These are phyloP conservation scores for Erebia palarica DNA, from an alignment of 2,888 invertebrate species.

Conservation along the genomic window DNA sequence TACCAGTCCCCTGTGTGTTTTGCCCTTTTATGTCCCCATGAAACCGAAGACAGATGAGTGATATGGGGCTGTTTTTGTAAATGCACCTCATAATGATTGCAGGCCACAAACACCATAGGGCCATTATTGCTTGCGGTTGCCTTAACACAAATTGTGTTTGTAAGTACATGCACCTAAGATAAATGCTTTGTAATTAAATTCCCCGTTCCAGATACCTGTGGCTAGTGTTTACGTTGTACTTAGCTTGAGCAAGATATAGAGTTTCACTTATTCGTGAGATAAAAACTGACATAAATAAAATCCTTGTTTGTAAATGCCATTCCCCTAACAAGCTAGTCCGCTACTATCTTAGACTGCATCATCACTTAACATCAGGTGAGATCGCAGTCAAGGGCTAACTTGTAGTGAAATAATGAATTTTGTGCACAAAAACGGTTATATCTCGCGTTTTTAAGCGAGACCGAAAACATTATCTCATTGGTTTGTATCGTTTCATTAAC, in stretches of 20 bases:
- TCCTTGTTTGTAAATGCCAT: too few relatives aligned
- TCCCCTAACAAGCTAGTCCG: too few relatives aligned
- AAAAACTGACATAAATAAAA: too few relatives aligned
- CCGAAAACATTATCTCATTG: background rate
- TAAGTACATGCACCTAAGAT: background rate
- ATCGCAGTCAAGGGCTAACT: too few relatives aligned
- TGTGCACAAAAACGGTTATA: background rate
- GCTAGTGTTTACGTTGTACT: background rate
- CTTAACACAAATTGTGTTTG: background rate
- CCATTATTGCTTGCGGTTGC: background rate
- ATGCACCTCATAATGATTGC: background rate
- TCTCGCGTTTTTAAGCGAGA: background rate
- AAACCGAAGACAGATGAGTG: background rate
- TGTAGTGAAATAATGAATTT: too few relatives aligned
- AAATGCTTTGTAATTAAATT: constrained; percentile 7
- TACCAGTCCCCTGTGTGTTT: too few relatives aligned
- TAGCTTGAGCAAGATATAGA: background rate
- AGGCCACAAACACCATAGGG: background rate
- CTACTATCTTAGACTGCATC: too few relatives aligned
- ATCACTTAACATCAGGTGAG: too few relatives aligned
- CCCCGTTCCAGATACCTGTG: background rate
- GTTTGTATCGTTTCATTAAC: background rate
- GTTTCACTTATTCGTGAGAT: too few relatives aligned
- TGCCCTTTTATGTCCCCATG: too few relatives aligned
- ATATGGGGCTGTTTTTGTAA: too few relatives aligned